Base-by-base conservation (phyloP, 2,888 invertebrate genomes). In the Caprella mutica region DNA sequence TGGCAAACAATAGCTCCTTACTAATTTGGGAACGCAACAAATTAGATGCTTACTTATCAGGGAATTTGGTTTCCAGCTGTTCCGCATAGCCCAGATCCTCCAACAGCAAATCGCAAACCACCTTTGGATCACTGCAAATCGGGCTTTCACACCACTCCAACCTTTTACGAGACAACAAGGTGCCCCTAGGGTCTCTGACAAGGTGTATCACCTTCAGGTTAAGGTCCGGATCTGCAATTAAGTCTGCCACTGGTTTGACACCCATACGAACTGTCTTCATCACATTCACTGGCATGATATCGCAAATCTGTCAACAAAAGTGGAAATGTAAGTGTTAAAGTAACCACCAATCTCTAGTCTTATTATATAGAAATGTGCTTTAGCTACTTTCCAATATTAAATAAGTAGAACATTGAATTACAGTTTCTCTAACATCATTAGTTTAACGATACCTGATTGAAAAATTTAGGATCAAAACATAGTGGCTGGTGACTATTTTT, bases 181-280 rank as follows among this genome's bases (percentile, higher is more conserved):
- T 58, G 6, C 62, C 62, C 17, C 62, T 56, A 1, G 62, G 62
- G 27, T 62, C 62, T 24, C 62, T 33, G 8, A 62, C 56, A n/a
- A 62, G 40, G 19, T 59, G 59, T 17, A 62, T 21, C 5, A 62
- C 62, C 9, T 46, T 30, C 27, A 62, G 44, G 46, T 59, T 52
- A 5, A 62, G 40, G 17, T 39, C 50, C 3, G 53, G 40, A 52
- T 62, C 62, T 51, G 54, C 43, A n/a, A 62, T 48, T 3, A 62
- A 55, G 23, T 42, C 30, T 23, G 48, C 50, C 42, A 59, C 56
- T 1, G 62, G 62, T 1, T 17, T 24, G 6, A 59, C 39, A 14
- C 62, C 62, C 59, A 62, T 51, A 33, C 62, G 56, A 12, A 62
- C 62, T 5, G 59, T 59, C 52, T 62, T 62, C 26, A 59, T 44